phyloP scores from a whole-genome alignment of 2,888 invertebrate genomes.

The Limnephilus rhombicus region DNA sequence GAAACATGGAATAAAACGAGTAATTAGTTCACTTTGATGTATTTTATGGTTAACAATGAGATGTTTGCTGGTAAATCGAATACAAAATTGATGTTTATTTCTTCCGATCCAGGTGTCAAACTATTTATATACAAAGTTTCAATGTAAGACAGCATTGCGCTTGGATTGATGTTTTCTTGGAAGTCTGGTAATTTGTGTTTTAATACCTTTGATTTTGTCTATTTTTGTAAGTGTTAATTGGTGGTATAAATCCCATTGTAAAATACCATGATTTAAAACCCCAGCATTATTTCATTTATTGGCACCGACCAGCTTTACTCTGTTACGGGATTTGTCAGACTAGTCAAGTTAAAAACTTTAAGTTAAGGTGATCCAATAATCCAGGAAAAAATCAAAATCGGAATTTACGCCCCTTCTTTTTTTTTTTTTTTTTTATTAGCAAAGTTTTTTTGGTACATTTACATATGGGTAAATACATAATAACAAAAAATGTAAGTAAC shows the following conservation, averaged over 20 bases:
- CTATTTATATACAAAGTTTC: neutral
- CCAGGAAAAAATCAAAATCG: too few relatives aligned
- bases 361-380: too few relatives aligned
- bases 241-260: neutral
- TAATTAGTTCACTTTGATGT: neutral
- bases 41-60: neutral
- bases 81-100: neutral
- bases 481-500: too few relatives aligned
- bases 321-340: neutral
- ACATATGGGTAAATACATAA: too few relatives aligned
- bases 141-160: neutral
- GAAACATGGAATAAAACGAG: neutral
- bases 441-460: too few relatives aligned
- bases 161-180: neutral
- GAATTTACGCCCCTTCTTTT: too few relatives aligned
- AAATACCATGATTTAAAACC: neutral
- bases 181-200: neutral
- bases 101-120: neutral
- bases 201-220: neutral
- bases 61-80: neutral
- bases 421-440: too few relatives aligned
- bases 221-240: neutral
- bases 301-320: neutral
- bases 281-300: neutral
- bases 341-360: neutral